Evolutionary conservation across 2,888 invertebrate species (phyloP), one percentile per base, ranked within the genome.

Genomic region (Aspidapion aeneum): DNA sequence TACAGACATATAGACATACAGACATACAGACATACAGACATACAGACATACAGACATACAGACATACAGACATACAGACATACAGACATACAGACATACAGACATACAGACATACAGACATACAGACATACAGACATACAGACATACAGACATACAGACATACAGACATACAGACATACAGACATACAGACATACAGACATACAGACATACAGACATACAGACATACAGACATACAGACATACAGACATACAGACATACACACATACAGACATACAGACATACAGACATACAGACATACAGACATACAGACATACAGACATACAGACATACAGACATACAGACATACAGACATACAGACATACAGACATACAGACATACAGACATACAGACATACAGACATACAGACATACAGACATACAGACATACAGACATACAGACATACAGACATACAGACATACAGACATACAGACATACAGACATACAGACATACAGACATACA

Each of bases 341-440:
- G n/a, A 57, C 22, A 21, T 21, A 57, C 49, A 48, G n/a, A 58
- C 49, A 48, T 48, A 58, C 49, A 58, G 35, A 58, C 49, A 58
- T 58, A 58, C 49, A 58, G 35, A 58, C 49, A 58, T 58, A 58
- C 49, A 58, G 35, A 58, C 49, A 58, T 58, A 58, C 49, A 58
- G 35, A 58, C 49, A 58, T 58, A 58, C 49, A 58, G 35, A 58
- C 49, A 58, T 58, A 58, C 49, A 58, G 35, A 58, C 49, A 58
- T 58, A 58, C 49, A 58, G 35, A 48, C 9, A 35, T 35, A 58
- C 1, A 35, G 7, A 48, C 18, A 35, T 48, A n/a, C 18, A 58
- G 18, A 60, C 16, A 60, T 18, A n/a, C 7, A 55, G n/a, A n/a
- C n/a, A n/a, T n/a, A n/a, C n/a, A n/a, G n/a, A n/a, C n/a, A n/a